Evolutionary conservation across 2,113 vertebrate species (phyloP).

Genomic region (Notiomystis cincta): DNA sequence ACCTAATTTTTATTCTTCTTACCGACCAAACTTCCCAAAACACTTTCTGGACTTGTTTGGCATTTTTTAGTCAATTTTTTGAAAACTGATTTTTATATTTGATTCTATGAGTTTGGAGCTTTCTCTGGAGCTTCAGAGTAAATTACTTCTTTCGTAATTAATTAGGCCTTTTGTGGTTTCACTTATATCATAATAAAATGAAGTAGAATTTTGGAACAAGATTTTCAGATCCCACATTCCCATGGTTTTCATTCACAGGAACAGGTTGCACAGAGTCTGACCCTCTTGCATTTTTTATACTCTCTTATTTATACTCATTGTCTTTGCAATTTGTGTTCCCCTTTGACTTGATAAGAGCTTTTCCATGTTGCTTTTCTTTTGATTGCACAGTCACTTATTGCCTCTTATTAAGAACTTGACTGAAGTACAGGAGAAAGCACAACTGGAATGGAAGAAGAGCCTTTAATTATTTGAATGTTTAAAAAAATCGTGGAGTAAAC

Average conservation of each 20-base stretch:
- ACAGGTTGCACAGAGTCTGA: not conserved
- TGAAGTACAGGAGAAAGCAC: not conserved
- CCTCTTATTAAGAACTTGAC: not conserved
- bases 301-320: not conserved
- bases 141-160: not conserved
- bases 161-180: not conserved
- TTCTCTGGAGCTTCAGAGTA: not conserved
- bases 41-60: not conserved
- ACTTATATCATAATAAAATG: not conserved
- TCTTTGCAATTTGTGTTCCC: not conserved
- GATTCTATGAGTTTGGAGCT: not conserved
- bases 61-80: not conserved
- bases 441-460: not conserved
- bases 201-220: not conserved
- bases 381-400: not conserved
- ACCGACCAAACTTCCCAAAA: not conserved
- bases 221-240: not conserved
- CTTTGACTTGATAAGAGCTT: not conserved
- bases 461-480: not conserved
- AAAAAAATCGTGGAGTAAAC: not conserved
- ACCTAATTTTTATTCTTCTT: not conserved
- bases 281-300: not conserved
- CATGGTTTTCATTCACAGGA: not conserved
- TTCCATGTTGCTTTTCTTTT: not conserved
- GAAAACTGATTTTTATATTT: not conserved